Base-by-base conservation (phyloP, 2,113 vertebrate species). In the Zapornia atra region DNA sequence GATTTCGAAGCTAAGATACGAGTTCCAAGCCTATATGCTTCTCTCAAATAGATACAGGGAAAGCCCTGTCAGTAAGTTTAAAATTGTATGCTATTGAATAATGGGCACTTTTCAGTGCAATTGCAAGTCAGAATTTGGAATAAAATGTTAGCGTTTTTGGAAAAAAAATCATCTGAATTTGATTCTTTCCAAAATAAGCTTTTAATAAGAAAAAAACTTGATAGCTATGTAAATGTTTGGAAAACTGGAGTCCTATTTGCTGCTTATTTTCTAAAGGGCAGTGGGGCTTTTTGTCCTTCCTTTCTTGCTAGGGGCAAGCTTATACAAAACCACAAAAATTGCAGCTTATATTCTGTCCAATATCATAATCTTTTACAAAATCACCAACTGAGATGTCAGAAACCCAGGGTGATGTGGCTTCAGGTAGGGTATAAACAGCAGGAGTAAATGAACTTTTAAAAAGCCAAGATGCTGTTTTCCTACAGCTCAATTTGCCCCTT, bases 361-460 rank as follows among this genome's bases (percentile, higher is more conserved):
- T 75, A 94, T 53, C 18, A 86, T 76, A 86, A 90, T 96, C 72
- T 86, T 97, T 91, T 84, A 66, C 82, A 93, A 59, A 75, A 56
- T 9, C 61, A 93, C 20, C 63, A 78, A 15, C 66, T 64, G 69
- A 64, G 61, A 38, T 83, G 33, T 94, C 81, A 94, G 68, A 77
- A 94, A 83, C 38, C 29, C 31, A 66, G 31, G 24, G 29, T 84
- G 89, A 95, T 91, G 46, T 94, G 59, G 75, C 90, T 98, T 96
- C 82, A 96, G 95, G 93, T 96, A 92, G 29, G 33, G 31, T 80
- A 95, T 95, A 97, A 98, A 97, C 96, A 97, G 82, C 84, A 95
- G 82, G 86, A 86, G 15, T 8, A 94, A 93, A 97, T 87, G 69
- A 97, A 98, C 94, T 96, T 96, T 95, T 88, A 85, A 96, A 96